These are phyloP conservation scores for Lophura nycthemera DNA, from an alignment of 2,113 vertebrate species.

Conservation along the genomic window DNA sequence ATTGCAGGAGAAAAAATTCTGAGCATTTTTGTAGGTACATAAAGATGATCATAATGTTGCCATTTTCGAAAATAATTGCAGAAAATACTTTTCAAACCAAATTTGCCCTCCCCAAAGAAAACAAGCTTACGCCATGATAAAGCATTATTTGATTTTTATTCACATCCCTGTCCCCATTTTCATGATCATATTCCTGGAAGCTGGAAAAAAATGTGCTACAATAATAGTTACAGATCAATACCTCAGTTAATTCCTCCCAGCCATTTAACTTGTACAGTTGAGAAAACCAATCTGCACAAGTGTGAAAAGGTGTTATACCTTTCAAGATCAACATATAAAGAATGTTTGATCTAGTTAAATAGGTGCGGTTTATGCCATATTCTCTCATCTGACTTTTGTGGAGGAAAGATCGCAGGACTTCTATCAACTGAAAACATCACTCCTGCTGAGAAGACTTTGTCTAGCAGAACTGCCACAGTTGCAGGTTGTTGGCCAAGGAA, in stretches of 20 bases:
- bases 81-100: slow-evolving; percentile 23
- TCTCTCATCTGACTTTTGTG: background rate
- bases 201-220: background rate
- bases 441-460: background rate
- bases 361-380: background rate
- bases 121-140: background rate
- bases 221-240: background rate
- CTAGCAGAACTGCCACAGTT: background rate
- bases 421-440: background rate
- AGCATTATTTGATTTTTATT: background rate
- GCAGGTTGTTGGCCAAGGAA: background rate
- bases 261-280: slow-evolving; percentile 37
- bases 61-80: background rate
- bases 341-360: background rate
- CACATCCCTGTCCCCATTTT: background rate
- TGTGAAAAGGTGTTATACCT: slow-evolving; percentile 48
- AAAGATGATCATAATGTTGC: background rate
- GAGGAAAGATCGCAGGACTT: background rate
- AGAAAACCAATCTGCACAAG: slow-evolving; percentile 42
- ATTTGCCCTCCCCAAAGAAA: background rate
- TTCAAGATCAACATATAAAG: slow-evolving; percentile 46
- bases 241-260: slow-evolving; percentile 35
- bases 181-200: slow-evolving; percentile 52
- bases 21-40: background rate
- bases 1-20: slow-evolving; percentile 20